A percentile compares a stretch with the other conserved stretches of the same genome.
These are phyloP conservation scores for Caerostris darwini DNA, from an alignment of 1,140 invertebrate genomes.

Conservation along the genomic window DNA sequence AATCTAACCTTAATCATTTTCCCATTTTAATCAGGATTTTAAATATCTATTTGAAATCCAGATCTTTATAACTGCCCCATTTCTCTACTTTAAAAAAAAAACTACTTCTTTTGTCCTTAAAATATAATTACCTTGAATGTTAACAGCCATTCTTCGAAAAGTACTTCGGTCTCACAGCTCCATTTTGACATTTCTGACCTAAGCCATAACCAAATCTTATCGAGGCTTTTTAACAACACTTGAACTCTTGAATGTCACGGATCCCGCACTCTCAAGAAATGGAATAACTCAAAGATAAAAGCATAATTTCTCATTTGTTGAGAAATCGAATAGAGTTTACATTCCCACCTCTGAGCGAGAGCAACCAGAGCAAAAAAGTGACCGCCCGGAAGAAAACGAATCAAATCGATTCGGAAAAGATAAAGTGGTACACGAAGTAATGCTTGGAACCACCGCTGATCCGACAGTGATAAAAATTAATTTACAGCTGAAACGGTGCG, in stretches of 20 bases:
- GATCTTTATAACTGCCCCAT: background rate
- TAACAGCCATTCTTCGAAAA: background rate
- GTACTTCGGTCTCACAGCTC: background rate
- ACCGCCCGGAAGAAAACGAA: conserved; percentile 47
- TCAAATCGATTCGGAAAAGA: conserved; percentile 49
- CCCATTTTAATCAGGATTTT: too few relatives aligned
- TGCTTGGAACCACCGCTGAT: conserved; percentile 48
- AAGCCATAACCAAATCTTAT: background rate
- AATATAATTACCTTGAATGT: background rate
- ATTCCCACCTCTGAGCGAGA: background rate
- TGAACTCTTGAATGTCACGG: conserved; percentile 26
- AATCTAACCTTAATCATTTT: too few relatives aligned
- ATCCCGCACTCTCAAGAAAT: background rate
- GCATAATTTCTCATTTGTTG: background rate
- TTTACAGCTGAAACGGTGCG: conserved; percentile 65
- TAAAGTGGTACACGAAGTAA: conserved; percentile 33
- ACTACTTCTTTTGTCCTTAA: background rate
- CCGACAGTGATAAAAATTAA: conserved; percentile 75
- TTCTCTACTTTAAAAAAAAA: background rate
- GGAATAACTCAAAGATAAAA: background rate
- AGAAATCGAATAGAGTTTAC: background rate
- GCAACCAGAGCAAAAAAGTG: conserved; percentile 37
- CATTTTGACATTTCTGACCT: conserved; percentile 1
- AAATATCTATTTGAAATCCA: background rate
- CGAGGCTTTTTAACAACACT: background rate